These are phyloP conservation scores for Ormyrus thymus DNA, from an alignment of 2,888 invertebrate species.

Conservation along the genomic window DNA sequence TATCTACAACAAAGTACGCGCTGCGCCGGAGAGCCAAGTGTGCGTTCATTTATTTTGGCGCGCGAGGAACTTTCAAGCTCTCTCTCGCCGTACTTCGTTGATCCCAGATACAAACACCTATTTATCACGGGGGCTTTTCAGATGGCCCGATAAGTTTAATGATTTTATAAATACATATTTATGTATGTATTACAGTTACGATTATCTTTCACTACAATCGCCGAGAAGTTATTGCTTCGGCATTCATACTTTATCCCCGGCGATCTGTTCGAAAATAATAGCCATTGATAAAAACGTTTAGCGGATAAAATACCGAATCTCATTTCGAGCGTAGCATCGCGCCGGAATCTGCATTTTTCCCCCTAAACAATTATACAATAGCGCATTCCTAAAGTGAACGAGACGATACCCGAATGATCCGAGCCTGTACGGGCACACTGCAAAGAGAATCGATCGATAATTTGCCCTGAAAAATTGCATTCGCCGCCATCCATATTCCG, in stretches of 20 bases:
- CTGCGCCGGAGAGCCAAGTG: slow-evolving; percentile 6
- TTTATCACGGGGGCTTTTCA: slow-evolving; percentile 1
- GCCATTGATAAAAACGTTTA: neutral
- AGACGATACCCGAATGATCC: no score
- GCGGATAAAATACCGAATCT: neutral
- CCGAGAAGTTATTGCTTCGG: slow-evolving; percentile 26
- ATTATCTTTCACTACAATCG: slow-evolving; percentile 11
- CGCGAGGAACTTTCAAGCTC: slow-evolving; percentile 27
- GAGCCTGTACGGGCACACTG: no score
- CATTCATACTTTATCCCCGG: slow-evolving; percentile 1
- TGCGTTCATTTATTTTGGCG: slow-evolving; percentile 3
- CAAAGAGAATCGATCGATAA: no score
- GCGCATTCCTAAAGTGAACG: no score
- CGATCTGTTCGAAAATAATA: neutral
- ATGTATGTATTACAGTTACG: slow-evolving; percentile 38
- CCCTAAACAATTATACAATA: no score
- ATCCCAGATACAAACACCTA: slow-evolving; percentile 28
- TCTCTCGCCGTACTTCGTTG: neutral
- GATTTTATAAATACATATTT: slow-evolving; percentile 51
- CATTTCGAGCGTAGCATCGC: no score
- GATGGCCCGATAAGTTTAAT: slow-evolving; percentile 42
- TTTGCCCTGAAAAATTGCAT: no score
- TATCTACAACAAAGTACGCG: neutral
- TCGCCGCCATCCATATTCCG: no score
- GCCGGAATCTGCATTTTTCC: no score